Percentiles rank a stretch among this genome's conserved stretches.
Evolutionary conservation across 2,113 vertebrate species (phyloP).

Genomic region (Syngnathus floridae): DNA sequence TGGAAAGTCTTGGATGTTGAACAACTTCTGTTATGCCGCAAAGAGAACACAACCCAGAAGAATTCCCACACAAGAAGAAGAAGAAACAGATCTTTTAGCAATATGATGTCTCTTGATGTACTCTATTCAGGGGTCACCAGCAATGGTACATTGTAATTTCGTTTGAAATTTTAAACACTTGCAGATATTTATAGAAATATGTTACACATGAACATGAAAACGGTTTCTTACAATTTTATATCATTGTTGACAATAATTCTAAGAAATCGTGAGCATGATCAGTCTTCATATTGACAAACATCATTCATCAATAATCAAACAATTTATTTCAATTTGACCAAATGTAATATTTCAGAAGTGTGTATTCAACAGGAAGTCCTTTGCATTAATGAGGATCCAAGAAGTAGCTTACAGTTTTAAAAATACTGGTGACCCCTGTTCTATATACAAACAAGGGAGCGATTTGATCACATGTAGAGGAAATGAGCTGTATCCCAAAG

Average conservation of each 20-base stretch:
- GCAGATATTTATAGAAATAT: not conserved
- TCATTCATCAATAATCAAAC: not conserved
- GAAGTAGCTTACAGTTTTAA: not conserved
- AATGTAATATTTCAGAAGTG: not conserved
- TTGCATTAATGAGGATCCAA: not conserved
- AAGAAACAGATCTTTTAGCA: conserved; percentile 24
- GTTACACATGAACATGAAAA: not conserved
- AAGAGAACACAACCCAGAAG: not conserved
- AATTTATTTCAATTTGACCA: not conserved
- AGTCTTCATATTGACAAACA: not conserved
- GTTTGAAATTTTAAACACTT: not conserved
- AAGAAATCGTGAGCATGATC: not conserved
- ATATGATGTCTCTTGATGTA: not conserved
- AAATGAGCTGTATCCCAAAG: conserved; percentile 24
- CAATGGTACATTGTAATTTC: not conserved
- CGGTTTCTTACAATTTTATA: not conserved
- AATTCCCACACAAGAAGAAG: conserved; percentile 12
- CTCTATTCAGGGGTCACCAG: not conserved
- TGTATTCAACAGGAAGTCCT: not conserved
- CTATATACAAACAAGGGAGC: not conserved
- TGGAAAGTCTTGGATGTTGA: not conserved
- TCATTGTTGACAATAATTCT: not conserved
- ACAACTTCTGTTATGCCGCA: not conserved
- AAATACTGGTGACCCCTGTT: not conserved
- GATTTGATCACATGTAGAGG: conserved; percentile 1